These are phyloP conservation scores for Aphelinus certus DNA, from an alignment of 1,140 invertebrate species.

Conservation along the genomic window DNA sequence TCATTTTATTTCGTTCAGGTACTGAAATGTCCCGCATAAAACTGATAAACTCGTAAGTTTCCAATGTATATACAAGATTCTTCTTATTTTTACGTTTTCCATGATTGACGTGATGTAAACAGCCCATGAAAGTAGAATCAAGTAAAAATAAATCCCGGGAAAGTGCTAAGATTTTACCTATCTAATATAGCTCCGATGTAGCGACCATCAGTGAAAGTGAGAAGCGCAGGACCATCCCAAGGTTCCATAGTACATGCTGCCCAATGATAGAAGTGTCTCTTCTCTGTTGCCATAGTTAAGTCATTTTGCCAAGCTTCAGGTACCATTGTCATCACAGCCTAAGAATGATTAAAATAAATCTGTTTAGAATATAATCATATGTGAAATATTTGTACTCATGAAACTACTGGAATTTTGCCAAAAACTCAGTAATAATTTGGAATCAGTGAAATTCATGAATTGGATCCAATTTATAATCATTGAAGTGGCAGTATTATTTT, in stretches of 20 bases:
- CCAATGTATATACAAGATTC: background rate
- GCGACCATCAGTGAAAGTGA: constrained; percentile 98
- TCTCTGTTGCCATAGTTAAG: constrained; percentile 88
- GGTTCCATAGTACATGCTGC: constrained; percentile 97
- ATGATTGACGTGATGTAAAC: constrained; percentile 29
- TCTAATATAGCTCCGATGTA: constrained; percentile 92
- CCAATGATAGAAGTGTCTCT: constrained; percentile 97
- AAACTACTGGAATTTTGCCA: no score
- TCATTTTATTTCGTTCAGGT: no score
- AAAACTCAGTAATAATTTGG: constrained; percentile 17
- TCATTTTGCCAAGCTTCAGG: constrained; percentile 99
- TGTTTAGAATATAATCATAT: no score
- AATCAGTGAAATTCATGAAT: constrained; percentile 50
- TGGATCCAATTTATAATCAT: constrained; percentile 57
- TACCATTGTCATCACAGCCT: constrained; percentile 99
- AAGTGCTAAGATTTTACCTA: constrained; percentile 63
- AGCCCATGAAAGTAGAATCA: constrained; percentile 48
- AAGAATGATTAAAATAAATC: constrained; percentile 18
- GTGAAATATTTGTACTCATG: no score
- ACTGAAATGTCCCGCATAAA: no score
- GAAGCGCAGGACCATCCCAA: constrained; percentile 96
- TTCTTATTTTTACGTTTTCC: background rate
- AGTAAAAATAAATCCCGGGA: constrained; percentile 34
- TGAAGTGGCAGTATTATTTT: background rate
- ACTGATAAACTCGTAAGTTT: background rate